These are phyloP conservation scores for Semibalanus balanoides DNA, from an alignment of 1,140 invertebrate genomes.

Conservation along the genomic window DNA sequence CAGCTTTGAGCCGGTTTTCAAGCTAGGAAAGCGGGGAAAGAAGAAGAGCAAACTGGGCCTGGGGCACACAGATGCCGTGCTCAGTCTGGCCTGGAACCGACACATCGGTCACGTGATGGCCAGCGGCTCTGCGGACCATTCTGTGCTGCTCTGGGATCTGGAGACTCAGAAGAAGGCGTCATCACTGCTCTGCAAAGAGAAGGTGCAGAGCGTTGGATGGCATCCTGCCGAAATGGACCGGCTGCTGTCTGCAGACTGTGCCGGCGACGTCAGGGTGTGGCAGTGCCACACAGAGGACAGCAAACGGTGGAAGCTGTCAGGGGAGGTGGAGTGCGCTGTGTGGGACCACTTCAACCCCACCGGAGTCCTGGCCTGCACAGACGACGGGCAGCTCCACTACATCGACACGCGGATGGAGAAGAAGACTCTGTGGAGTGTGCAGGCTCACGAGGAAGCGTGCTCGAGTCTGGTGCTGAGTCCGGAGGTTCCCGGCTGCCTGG, in stretches of 20 bases:
- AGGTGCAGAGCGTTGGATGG: conserved; percentile 75
- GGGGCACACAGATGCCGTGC: conserved; percentile 79
- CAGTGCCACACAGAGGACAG: conserved; percentile 55
- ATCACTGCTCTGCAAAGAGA: conserved; percentile 46
- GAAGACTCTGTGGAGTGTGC: conserved; percentile 55
- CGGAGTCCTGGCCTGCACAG: conserved; percentile 50
- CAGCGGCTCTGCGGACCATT: conserved; percentile 78
- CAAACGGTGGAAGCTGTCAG: conserved; percentile 52
- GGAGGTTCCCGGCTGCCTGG: conserved; percentile 48
- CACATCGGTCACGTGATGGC: conserved; percentile 67
- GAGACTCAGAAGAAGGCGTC: conserved; percentile 55
- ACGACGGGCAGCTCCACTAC: conserved; percentile 59
- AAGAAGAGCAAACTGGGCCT: conserved; percentile 47
- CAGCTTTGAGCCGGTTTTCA: conserved; percentile 67
- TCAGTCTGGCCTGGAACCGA: conserved; percentile 81
- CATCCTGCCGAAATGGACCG: conserved; percentile 59
- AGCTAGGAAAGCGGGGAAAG: conserved; percentile 59
- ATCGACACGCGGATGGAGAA: conserved; percentile 52
- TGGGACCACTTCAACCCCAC: conserved; percentile 56
- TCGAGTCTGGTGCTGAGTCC: conserved; percentile 55
- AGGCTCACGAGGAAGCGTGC: conserved; percentile 64
- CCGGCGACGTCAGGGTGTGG: conserved; percentile 47
- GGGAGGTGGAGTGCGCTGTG: conserved; percentile 72
- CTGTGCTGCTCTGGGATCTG: conserved; percentile 86
- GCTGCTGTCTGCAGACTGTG: conserved; percentile 53